Conservation (phyloP, 1,140 invertebrate species). For the Cydia splendana region DNA sequence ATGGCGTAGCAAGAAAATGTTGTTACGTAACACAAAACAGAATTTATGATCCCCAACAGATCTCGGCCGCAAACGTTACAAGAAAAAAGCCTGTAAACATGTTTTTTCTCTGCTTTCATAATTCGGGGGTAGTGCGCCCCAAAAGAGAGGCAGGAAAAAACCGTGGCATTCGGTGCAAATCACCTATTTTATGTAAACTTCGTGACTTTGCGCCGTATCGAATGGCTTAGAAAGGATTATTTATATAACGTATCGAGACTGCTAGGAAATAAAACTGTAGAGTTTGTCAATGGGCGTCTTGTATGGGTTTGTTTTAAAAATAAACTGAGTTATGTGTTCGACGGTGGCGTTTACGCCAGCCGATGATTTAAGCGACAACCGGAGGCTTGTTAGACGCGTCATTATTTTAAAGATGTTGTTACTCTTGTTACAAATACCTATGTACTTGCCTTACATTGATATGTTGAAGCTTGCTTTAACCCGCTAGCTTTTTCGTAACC, state of each 20-base stretch:
- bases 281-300: conserved; percentile 61
- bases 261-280: conserved; percentile 64
- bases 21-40: conserved; percentile 64
- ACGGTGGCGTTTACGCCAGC: conserved; percentile 34
- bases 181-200: conserved; percentile 79
- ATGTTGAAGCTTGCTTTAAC: too few relatives aligned
- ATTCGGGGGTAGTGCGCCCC: conserved; percentile 54
- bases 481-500: too few relatives aligned
- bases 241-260: conserved; percentile 58
- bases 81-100: conserved; percentile 73
- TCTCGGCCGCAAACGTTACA: conserved; percentile 52
- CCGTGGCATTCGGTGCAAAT: conserved; percentile 71
- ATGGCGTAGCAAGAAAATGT: conserved; percentile 39
- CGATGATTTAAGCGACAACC: conserved; percentile 42
- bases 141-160: conserved; percentile 59
- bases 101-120: conserved; percentile 62
- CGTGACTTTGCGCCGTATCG: conserved; percentile 77
- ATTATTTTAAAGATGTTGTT: conserved; percentile 32
- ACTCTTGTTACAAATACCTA: neutral
- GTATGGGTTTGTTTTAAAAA: conserved; percentile 54
- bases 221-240: conserved; percentile 79
- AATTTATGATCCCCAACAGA: conserved; percentile 68
- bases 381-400: conserved; percentile 43
- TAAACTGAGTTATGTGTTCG: conserved; percentile 47
- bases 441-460: neutral